Evolutionary conservation across 2,113 vertebrate species (phyloP), one percentile per base, ranked within the genome.

Genomic region (Hydrolagus affinis): DNA sequence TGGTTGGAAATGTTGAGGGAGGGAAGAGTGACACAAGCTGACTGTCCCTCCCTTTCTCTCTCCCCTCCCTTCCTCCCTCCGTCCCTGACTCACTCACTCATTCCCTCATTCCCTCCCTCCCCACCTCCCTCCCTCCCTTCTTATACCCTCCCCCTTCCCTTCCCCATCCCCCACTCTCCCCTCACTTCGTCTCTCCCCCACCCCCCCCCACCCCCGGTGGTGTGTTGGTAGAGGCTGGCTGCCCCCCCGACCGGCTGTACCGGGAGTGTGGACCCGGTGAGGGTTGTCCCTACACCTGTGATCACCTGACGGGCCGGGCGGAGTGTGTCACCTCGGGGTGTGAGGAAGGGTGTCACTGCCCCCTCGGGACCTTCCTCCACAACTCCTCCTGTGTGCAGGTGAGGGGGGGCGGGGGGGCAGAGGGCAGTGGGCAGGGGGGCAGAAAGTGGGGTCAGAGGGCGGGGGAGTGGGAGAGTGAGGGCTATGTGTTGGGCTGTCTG

Each of bases 341-440:
- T 0, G 93, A 95, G 78, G 95, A 97, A 87, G 97, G 96, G 15
- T 97, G 96, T 72, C 95, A 95, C 90, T 98, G 97, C 80, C 96
- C 96, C 0, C 85, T 85, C 0, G 92, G 92, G 85, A 94, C 94
- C 85, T 94, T 90, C 89, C 93, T 94, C 68, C 95, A 97, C 87
- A 86, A 8, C 0, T 87, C 83, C 0, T 23, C 86, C 87, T 97
- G 96, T 23, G 69, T 95, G 11, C 88, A 89, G 93, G 96, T 97
- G 85, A 90, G 93, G 2, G 62, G 21, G 2, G 60, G 9, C 14
- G 60, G 9, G 10, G 14, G 11, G 56, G 3, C n/a, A n/a, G n/a
- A n/a, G n/a, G 32, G 56, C 3, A 25, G 30, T 11, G 78, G 8
- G 1, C 57, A 64, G 60, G 30, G n/a, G 19, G 1, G 3, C 8